These are phyloP conservation scores for Rotaria magnacalcarata DNA, from an alignment of 2,888 invertebrate species.

Conservation along the genomic window DNA sequence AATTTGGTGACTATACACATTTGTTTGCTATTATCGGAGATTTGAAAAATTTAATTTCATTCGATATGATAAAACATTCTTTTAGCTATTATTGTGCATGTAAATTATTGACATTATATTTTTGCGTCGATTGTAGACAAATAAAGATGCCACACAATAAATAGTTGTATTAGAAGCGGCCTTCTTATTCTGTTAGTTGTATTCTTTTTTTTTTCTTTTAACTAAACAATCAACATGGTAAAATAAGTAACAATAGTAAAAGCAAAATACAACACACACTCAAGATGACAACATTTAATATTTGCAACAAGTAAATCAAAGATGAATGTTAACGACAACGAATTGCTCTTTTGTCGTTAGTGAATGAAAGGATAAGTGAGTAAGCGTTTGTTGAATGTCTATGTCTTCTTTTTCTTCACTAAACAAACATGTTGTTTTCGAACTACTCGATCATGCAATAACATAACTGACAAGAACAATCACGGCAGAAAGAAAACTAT, in stretches of 20 bases:
- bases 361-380: conserved; percentile 22
- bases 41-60: conserved; percentile 2
- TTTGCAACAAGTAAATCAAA: conserved; percentile 36
- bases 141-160: conserved; percentile 25
- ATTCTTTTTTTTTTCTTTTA: conserved; percentile 12
- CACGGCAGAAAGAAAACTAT: neutral
- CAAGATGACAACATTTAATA: conserved; percentile 31
- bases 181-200: neutral
- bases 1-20: neutral
- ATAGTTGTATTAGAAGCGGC: neutral
- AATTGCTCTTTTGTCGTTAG: neutral
- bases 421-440: conserved; percentile 26
- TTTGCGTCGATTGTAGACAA: conserved; percentile 17
- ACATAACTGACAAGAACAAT: conserved; percentile 2
- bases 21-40: conserved; percentile 8
- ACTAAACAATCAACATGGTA: conserved; percentile 20
- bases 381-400: conserved; percentile 22
- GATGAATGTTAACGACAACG: conserved; percentile 4
- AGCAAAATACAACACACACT: conserved; percentile 21
- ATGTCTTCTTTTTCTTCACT: conserved; percentile 26
- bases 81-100: conserved; percentile 13
- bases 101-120: conserved; percentile 31
- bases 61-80: conserved; percentile 9
- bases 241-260: neutral
- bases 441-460: conserved; percentile 6